Percentiles rank a stretch among this genome's conserved stretches.
Evolutionary conservation across 2,888 invertebrate genomes (phyloP).

Genomic region (Drosophila dives): DNA sequence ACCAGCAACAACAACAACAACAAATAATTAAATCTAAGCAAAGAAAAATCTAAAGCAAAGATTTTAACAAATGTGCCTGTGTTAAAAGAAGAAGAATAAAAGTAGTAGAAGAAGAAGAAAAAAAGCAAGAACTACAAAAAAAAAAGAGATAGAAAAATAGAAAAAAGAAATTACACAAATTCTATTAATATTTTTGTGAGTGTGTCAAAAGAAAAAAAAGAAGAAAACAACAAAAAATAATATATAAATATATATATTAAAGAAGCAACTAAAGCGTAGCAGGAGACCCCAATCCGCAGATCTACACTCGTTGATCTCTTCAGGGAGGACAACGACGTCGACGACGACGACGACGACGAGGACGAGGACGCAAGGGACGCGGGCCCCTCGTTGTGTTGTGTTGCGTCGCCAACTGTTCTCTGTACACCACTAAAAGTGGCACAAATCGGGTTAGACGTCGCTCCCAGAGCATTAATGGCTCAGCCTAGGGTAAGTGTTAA

Average conservation of each 20-base stretch:
- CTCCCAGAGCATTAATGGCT: slow-evolving; percentile 86
- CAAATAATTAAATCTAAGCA: slow-evolving; percentile 63
- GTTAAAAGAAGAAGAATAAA: slow-evolving; percentile 53
- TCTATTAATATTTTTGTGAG: slow-evolving; percentile 63
- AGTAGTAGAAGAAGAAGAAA: slow-evolving; percentile 22
- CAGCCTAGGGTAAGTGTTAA: slow-evolving; percentile 85
- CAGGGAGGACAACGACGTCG: slow-evolving; percentile 23
- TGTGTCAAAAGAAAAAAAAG: slow-evolving; percentile 47
- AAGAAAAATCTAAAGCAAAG: slow-evolving; percentile 56
- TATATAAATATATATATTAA: not conserved
- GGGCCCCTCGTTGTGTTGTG: slow-evolving; percentile 62
- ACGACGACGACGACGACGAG: slow-evolving; percentile 25
- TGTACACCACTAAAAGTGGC: slow-evolving; percentile 85
- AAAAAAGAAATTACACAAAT: slow-evolving; percentile 47
- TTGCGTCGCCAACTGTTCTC: slow-evolving; percentile 79
- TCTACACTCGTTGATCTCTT: slow-evolving; percentile 12
- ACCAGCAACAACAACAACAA: slow-evolving; percentile 60
- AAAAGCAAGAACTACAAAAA: slow-evolving; percentile 25
- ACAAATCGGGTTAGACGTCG: slow-evolving; percentile 85
- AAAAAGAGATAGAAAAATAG: slow-evolving; percentile 14
- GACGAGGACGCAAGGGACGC: slow-evolving; percentile 67
- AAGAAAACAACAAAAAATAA: not conserved
- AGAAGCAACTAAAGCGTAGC: slow-evolving; percentile 45
- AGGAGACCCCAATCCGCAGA: slow-evolving; percentile 51
- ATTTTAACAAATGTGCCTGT: slow-evolving; percentile 81